Base-by-base conservation (phyloP, 2,797 vertebrate genomes). In the Chaunax sp. region DNA sequence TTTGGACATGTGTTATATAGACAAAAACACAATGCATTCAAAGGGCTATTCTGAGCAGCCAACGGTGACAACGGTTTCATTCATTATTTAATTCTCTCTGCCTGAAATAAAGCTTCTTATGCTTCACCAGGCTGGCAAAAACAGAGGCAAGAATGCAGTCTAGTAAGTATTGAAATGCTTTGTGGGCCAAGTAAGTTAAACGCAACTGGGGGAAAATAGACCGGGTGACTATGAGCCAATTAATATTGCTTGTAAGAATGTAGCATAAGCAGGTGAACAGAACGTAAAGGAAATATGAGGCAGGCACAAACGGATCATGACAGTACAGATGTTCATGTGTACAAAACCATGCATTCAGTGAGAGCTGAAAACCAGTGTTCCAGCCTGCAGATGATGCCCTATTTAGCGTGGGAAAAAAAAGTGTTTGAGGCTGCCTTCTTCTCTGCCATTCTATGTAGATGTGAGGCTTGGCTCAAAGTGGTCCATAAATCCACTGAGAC, bases 131-230 rank as follows among this genome's bases (percentile, higher is more conserved):
- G 53, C 62, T 72, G 62, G 30, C 51, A 62, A 51, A 28, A 44
- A 54, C 43, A 20, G 56, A 60, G 28, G 47, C 65, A 33, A 19
- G 52, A 73, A 64, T 41, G 20, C 49, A 45, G 50, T 25, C 43
- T 61, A 65, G 49, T 77, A 30, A 60, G 70, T 59, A 63, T 63
- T 57, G 45, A 69, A 79, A 67, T 55, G 70, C 72, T 77, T 74
- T 68, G 75, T 63, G 61, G 62, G 57, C 46, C 49, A 18, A 55
- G 45, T 41, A 56, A 83, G 84, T 74, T 53, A 67, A 66, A 71
- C 38, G 56, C 69, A 66, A 72, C 60, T 44, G 52, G 74, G 71
- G 86, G 81, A 77, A 86, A 86, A 81, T 69, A 80, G 77, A 82
- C 72, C 82, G 9, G 41, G 61, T 83, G 80, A 83, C 66, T 50